Percentiles rank a stretch among this genome's conserved stretches.
Conservation (phyloP, 2,113 vertebrate genomes). For the Aegithalos caudatus region DNA sequence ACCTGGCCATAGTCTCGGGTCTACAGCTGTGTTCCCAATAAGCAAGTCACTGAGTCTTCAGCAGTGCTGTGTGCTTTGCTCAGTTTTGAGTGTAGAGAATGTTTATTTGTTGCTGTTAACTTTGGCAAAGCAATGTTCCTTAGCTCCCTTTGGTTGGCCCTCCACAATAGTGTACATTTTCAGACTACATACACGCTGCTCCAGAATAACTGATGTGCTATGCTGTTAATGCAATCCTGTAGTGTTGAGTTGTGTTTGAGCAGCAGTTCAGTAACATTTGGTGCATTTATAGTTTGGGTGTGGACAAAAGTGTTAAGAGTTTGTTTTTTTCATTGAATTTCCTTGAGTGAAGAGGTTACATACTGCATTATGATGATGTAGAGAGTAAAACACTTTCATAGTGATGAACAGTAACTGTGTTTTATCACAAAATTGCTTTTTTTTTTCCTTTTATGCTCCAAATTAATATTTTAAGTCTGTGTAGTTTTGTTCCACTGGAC, state of each 20-base stretch:
- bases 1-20: neutral
- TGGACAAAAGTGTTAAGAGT: neutral
- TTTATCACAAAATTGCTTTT: neutral
- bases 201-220: neutral
- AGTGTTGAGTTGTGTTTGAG: neutral
- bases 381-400: neutral
- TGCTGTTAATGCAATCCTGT: neutral
- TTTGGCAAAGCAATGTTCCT: neutral
- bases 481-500: neutral
- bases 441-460: neutral
- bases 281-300: neutral
- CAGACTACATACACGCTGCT: neutral
- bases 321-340: neutral
- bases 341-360: neutral
- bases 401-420: neutral
- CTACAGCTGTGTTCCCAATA: neutral
- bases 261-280: neutral
- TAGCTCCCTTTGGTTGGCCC: neutral
- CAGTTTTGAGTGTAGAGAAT: neutral
- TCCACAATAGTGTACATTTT: neutral
- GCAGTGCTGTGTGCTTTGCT: neutral
- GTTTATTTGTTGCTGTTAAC: neutral
- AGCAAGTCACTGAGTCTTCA: neutral
- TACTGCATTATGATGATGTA: neutral
- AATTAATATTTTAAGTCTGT: neutral